Evolutionary conservation across 1,140 invertebrate species (phyloP).

Genomic region (Hesperophylax magnus): DNA sequence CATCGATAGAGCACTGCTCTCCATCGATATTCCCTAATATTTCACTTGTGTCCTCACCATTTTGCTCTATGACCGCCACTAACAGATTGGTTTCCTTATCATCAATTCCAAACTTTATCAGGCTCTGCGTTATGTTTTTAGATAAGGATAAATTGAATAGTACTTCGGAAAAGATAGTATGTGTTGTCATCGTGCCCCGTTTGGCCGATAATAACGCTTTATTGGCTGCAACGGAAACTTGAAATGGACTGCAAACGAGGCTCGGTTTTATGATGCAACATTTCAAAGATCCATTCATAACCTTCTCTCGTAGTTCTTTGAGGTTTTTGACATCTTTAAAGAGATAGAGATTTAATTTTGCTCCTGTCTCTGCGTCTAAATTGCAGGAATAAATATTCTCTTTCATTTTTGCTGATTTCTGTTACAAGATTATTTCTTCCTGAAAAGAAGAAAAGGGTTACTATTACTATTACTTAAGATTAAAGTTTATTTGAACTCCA

Average conservation of each 20-base stretch:
- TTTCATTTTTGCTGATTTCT: slow-evolving; percentile 49
- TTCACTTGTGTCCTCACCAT: slow-evolving; percentile 63
- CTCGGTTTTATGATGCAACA: slow-evolving; percentile 76
- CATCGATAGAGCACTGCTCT: slow-evolving; percentile 64
- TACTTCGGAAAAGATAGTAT: slow-evolving; percentile 77
- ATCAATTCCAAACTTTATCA: slow-evolving; percentile 76
- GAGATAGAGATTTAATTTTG: slow-evolving; percentile 70
- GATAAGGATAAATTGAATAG: slow-evolving; percentile 78
- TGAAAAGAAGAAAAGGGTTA: slow-evolving; percentile 24
- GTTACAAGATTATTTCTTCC: slow-evolving; percentile 10
- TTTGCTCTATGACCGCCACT: slow-evolving; percentile 70
- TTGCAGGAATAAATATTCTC: slow-evolving; percentile 59
- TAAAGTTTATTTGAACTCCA: too few species aligned
- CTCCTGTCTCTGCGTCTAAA: slow-evolving; percentile 69
- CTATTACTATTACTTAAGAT: not conserved
- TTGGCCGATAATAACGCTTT: slow-evolving; percentile 74
- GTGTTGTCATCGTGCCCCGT: slow-evolving; percentile 71
- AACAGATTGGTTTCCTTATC: slow-evolving; percentile 72
- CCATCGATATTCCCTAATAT: slow-evolving; percentile 69
- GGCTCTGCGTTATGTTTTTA: slow-evolving; percentile 78
- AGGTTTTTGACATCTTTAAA: slow-evolving; percentile 75
- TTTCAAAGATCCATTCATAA: slow-evolving; percentile 70
- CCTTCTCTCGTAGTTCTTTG: slow-evolving; percentile 69
- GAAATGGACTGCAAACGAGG: slow-evolving; percentile 76
- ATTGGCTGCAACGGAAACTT: slow-evolving; percentile 78